Evolutionary conservation across 2,113 vertebrate genomes (phyloP).

Genomic region (Corynorhinus townsendii): DNA sequence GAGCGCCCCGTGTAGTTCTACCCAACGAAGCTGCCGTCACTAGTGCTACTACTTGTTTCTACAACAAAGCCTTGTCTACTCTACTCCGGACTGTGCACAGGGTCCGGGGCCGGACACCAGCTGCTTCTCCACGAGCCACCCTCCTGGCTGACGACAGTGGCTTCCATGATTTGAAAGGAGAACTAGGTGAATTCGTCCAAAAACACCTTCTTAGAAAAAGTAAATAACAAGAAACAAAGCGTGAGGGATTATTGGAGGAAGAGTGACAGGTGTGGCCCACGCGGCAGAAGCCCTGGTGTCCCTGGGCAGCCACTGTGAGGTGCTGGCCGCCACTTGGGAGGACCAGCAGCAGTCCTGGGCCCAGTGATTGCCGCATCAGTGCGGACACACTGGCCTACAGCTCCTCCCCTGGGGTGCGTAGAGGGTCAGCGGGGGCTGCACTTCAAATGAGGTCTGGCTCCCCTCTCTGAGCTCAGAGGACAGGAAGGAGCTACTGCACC

Average conservation of each 20-base stretch:
- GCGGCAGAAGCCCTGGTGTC: conserved; percentile 88
- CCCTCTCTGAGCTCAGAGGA: conserved; percentile 85
- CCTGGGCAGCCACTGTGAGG: conserved; percentile 97
- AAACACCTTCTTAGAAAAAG: background rate
- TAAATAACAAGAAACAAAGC: background rate
- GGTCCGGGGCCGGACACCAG: conserved; percentile 88
- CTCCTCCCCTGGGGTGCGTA: conserved; percentile 91
- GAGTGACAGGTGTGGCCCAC: background rate
- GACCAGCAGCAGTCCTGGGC: conserved; percentile 88
- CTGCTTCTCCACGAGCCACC: conserved; percentile 91
- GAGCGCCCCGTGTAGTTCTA: conserved; percentile 87
- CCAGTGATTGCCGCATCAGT: conserved; percentile 95
- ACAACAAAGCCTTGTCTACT: conserved; percentile 94
- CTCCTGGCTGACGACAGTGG: conserved; percentile 95
- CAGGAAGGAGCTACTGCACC: conserved; percentile 83
- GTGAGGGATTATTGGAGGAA: background rate
- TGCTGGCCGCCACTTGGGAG: conserved; percentile 84
- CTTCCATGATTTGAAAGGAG: conserved; percentile 56
- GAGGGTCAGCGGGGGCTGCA: conserved; percentile 98
- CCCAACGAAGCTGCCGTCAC: conserved; percentile 85
- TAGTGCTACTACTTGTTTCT: conserved; percentile 94
- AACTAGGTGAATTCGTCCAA: background rate
- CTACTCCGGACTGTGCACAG: conserved; percentile 92
- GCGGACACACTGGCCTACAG: conserved; percentile 93
- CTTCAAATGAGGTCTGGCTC: conserved; percentile 97